Evolutionary conservation across 2,797 vertebrate genomes (phyloP).

Genomic region (Orestias chungarensis): DNA sequence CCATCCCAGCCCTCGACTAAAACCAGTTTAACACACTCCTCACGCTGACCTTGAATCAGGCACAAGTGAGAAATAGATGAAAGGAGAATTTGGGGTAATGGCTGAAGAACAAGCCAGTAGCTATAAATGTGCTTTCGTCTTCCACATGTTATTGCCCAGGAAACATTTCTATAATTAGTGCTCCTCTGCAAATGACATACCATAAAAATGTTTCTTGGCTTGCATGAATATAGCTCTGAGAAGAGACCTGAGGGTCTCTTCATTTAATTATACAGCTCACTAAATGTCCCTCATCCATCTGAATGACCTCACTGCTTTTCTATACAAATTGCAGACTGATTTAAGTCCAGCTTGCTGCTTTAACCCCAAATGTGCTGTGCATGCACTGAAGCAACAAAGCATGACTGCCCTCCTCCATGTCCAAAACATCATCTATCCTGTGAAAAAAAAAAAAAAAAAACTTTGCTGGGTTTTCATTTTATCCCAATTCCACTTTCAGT

Average conservation of each 20-base stretch:
- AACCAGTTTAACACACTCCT: constrained; percentile 10
- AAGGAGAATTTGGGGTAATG: neutral
- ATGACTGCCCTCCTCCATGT: constrained; percentile 13
- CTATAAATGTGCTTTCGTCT: constrained; percentile 30
- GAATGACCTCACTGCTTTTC: constrained; percentile 62
- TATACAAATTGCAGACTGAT: constrained; percentile 55
- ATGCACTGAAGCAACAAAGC: constrained; percentile 6
- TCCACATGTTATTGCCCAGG: constrained; percentile 24
- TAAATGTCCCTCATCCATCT: constrained; percentile 70
- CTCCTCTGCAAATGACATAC: constrained; percentile 53
- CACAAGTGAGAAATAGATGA: constrained; percentile 1
- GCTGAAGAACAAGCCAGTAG: constrained; percentile 23
- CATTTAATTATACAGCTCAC: constrained; percentile 65
- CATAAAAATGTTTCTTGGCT: constrained; percentile 57
- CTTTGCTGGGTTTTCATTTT: neutral
- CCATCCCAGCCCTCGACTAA: constrained; percentile 16
- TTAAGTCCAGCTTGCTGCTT: constrained; percentile 30
- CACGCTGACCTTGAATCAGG: constrained; percentile 46
- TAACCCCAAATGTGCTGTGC: constrained; percentile 37
- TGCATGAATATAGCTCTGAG: constrained; percentile 57
- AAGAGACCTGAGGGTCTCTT: constrained; percentile 58
- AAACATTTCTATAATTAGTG: constrained; percentile 53
- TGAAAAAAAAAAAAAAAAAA: neutral
- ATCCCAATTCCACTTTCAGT: neutral
- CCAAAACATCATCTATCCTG: constrained; percentile 10